Percentiles rank a stretch among this genome's conserved stretches.
Evolutionary conservation across 2,797 vertebrate species (phyloP).

Genomic region (Brotula barbata): DNA sequence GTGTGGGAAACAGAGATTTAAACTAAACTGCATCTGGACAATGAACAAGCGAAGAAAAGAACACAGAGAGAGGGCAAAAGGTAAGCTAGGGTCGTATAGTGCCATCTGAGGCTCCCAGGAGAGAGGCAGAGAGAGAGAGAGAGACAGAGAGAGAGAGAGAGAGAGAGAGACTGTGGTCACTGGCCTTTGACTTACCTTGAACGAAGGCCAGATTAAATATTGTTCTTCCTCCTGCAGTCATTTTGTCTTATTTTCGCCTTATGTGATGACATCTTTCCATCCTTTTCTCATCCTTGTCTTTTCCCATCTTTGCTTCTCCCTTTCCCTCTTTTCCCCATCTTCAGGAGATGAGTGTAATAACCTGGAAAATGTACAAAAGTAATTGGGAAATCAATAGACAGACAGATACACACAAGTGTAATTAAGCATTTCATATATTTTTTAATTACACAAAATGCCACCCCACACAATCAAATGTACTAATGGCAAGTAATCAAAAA

Average conservation of each 20-base stretch:
- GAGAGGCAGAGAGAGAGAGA: not conserved
- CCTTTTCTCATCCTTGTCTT: not conserved
- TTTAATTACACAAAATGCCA: too few species aligned
- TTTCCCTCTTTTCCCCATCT: too few species aligned
- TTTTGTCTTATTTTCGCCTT: not conserved
- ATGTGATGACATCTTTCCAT: not conserved
- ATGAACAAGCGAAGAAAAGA: slow-evolving; percentile 36
- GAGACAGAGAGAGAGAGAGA: slow-evolving; percentile 10
- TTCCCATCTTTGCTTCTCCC: not conserved
- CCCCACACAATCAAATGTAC: too few species aligned
- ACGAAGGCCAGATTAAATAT: not conserved
- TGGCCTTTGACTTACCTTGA: not conserved
- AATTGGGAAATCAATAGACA: too few species aligned
- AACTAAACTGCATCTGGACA: slow-evolving; percentile 7
- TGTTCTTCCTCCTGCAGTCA: not conserved
- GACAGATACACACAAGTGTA: too few species aligned
- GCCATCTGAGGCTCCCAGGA: too few species aligned
- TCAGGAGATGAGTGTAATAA: too few species aligned
- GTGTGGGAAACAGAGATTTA: too few species aligned
- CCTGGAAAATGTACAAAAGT: too few species aligned
- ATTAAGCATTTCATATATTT: too few species aligned
- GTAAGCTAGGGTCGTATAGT: slow-evolving; percentile 31
- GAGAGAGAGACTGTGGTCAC: slow-evolving; percentile 8
- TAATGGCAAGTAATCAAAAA: too few species aligned
- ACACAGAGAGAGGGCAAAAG: slow-evolving; percentile 29